Conservation (phyloP, 2,797 vertebrate genomes). For the Artibeus jamaicensis region DNA sequence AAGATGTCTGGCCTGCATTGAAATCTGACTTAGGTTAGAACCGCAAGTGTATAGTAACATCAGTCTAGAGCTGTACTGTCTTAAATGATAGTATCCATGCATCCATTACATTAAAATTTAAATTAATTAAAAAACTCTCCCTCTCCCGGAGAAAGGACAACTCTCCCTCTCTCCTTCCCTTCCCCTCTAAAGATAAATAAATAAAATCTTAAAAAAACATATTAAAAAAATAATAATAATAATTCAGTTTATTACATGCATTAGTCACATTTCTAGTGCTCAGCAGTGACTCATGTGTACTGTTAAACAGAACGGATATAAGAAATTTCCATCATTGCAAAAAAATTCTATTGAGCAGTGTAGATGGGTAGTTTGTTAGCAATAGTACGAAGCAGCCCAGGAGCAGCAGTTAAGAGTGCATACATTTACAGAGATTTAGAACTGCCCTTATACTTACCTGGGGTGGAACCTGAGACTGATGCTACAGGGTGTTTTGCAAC, state of each 20-base stretch:
- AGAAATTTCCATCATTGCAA: background rate
- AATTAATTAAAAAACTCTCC: background rate
- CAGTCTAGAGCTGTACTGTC: background rate
- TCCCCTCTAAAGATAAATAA: no score
- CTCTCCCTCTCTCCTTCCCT: no score
- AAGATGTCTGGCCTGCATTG: background rate
- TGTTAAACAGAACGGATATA: background rate
- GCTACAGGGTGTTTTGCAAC: background rate
- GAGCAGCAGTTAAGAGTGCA: background rate
- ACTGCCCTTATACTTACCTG: background rate
- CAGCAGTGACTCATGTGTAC: background rate
- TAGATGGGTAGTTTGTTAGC: background rate
- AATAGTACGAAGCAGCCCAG: background rate
- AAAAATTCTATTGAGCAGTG: background rate
- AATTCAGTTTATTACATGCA: background rate
- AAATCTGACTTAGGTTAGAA: background rate
- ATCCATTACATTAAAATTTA: background rate
- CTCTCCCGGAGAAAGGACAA: no score
- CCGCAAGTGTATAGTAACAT: background rate
- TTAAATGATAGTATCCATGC: background rate
- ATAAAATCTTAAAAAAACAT: no score
- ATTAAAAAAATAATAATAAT: no score
- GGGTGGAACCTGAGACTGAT: background rate
- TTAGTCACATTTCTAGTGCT: background rate
- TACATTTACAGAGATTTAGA: background rate